Evolutionary conservation across 2,888 invertebrate species (phyloP), one percentile per base, ranked within the genome.

Genomic region (Tetanocera ferruginea): DNA sequence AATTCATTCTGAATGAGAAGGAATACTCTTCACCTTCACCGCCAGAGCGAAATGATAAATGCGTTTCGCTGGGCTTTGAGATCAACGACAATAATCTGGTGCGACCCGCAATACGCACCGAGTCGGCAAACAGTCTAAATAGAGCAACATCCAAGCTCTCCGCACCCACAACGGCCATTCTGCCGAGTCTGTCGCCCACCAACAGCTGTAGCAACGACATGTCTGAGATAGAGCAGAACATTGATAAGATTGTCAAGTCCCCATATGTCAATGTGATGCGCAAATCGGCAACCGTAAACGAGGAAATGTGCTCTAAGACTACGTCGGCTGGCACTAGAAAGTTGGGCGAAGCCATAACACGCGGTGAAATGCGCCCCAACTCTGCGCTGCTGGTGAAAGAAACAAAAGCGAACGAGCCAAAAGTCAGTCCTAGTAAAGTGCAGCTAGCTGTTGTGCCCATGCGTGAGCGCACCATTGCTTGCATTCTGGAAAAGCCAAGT

Each of bases 21-120:
- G 79, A 79, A 25, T 78, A 80, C 19, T 66, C 71, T 8, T 79
- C 78, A 3, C 78, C 80, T 3, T 80, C 80, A 3, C 80, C 81
- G 2, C 79, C 80, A 0, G 82, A 81, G 0, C 60, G 70, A 14
- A 76, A 80, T 14, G 83, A 82, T 79, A 87, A 87, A 66, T 83
- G 87, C 31, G 83, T 82, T 4, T 88, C 88, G 0, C 77, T 88
- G 72, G 88, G 87, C 5, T 89, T 88, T 60, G 89, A 90, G 79
- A 88, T 90, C 60, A 89, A 88, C 75, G 89, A 90, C 76, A 88
- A 89, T 73, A 88, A 89, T 77, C 76, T 88, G 70, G 81, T 89
- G 3, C 85, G 82, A 19, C 78, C 81, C 8, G 76, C 76, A 37
- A 74, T 80, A 2, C 83, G 83, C n/a, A 79, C 86, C 70, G 81